These are phyloP conservation scores for Gambusia yucatana DNA, from an alignment of 2,797 vertebrate species.

Conservation along the genomic window DNA sequence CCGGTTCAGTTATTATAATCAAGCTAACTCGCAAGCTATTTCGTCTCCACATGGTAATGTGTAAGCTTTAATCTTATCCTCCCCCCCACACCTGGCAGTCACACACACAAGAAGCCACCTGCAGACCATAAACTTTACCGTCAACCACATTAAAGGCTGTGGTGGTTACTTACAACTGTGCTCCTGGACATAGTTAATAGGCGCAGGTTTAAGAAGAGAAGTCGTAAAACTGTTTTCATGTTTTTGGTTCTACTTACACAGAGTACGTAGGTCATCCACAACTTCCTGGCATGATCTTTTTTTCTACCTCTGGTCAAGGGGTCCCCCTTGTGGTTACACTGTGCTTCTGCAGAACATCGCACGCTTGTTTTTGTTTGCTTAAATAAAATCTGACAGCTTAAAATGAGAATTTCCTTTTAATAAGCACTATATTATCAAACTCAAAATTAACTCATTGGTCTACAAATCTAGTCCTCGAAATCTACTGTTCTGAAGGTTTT, in stretches of 20 bases:
- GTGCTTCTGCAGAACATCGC: background rate
- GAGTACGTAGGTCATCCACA: background rate
- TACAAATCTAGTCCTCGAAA: background rate
- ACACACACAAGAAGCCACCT: conserved; percentile 9
- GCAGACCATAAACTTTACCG: conserved; percentile 48
- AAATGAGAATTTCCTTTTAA: background rate
- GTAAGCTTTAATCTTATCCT: conserved; percentile 8
- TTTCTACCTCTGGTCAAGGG: conserved; percentile 48
- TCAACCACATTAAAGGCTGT: conserved; percentile 51
- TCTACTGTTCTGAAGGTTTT: background rate
- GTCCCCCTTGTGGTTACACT: conserved; percentile 51
- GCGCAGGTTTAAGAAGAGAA: conserved; percentile 40
- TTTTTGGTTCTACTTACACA: conserved; percentile 28
- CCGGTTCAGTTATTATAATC: background rate
- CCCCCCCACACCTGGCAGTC: conserved; percentile 13
- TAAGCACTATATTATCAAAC: background rate
- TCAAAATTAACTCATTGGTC: background rate
- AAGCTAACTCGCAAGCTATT: conserved; percentile 14
- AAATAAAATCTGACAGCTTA: background rate
- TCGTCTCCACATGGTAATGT: conserved; percentile 38
- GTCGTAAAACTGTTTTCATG: conserved; percentile 23
- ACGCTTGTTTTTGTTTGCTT: background rate
- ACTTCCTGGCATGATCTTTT: background rate
- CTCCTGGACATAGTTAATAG: conserved; percentile 37
- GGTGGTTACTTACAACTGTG: conserved; percentile 10